Evolutionary conservation across 2,888 invertebrate genomes (phyloP).

Genomic region (Fragum sueziense): DNA sequence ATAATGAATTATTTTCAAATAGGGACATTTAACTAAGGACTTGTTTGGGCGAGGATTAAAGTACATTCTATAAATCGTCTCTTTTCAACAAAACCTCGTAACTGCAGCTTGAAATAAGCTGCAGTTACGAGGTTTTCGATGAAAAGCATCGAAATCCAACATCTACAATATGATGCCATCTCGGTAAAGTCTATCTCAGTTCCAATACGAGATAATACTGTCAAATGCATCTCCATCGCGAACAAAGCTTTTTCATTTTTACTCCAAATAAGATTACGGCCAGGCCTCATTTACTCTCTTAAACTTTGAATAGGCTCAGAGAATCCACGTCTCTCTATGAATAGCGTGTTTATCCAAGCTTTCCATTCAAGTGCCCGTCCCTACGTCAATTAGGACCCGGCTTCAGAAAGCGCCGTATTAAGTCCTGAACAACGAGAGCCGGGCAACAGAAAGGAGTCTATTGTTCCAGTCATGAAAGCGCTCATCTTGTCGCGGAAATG

Average conservation of each 20-base stretch:
- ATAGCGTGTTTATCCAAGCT: conserved; percentile 43
- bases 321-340: conserved; percentile 31
- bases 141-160: too few species aligned
- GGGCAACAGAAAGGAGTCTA: conserved; percentile 43
- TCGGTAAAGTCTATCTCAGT: conserved; percentile 21
- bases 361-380: conserved; percentile 52
- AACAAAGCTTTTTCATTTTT: conserved; percentile 61
- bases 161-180: too few species aligned
- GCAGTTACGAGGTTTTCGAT: too few species aligned
- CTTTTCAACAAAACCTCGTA: too few species aligned
- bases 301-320: conserved; percentile 34
- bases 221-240: conserved; percentile 55
- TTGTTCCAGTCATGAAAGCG: conserved; percentile 56
- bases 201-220: conserved; percentile 49
- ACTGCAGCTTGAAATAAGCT: too few species aligned
- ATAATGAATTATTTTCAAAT: too few species aligned
- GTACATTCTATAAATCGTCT: too few species aligned
- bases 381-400: conserved; percentile 54
- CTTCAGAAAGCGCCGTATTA: conserved; percentile 55
- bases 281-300: conserved; percentile 39
- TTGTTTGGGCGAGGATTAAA: too few species aligned
- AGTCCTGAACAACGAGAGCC: conserved; percentile 40
- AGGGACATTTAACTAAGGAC: too few species aligned
- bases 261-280: conserved; percentile 57
- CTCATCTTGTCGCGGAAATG: conserved; percentile 61